Evolutionary conservation across 53 echinoderm and acorn worm genomes (phyloP).

Genomic region (Actinopyga echinites): DNA sequence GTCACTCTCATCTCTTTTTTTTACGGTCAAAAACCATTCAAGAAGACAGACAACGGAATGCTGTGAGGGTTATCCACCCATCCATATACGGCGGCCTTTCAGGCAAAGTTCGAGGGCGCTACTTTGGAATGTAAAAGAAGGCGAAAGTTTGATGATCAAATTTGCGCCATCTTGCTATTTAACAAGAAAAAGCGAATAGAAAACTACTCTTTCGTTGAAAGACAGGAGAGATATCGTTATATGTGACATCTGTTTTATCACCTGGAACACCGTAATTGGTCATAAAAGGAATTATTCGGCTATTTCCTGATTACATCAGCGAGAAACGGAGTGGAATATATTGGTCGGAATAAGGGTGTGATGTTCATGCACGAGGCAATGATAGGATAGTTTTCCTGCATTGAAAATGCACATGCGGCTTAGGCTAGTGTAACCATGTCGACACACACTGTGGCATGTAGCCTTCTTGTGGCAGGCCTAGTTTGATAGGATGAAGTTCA

Average conservation of each 20-base stretch:
- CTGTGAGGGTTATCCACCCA: not conserved
- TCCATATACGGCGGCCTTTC: conserved; percentile 14
- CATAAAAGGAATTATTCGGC: not conserved
- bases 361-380: conserved; percentile 41
- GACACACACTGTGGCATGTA: not conserved
- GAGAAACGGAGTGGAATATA: not conserved
- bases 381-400: conserved; percentile 21
- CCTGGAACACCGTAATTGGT: not conserved
- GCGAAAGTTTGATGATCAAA: conserved; percentile 47
- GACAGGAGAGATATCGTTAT: not conserved
- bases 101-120: not conserved
- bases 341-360: conserved; percentile 31
- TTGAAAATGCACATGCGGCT: conserved; percentile 5
- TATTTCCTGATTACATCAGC: not conserved
- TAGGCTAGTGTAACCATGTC: conserved; percentile 31
- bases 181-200: not conserved
- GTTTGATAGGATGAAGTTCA: too few relatives aligned
- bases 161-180: conserved; percentile 80
- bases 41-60: too few relatives aligned
- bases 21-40: too few relatives aligned
- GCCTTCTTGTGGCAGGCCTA: too few relatives aligned
- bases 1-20: too few relatives aligned
- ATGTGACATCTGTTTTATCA: not conserved
- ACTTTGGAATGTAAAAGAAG: conserved; percentile 19
- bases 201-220: not conserved